Evolutionary conservation across 2,888 invertebrate species (phyloP).

Genomic region (Meloe dianella): DNA sequence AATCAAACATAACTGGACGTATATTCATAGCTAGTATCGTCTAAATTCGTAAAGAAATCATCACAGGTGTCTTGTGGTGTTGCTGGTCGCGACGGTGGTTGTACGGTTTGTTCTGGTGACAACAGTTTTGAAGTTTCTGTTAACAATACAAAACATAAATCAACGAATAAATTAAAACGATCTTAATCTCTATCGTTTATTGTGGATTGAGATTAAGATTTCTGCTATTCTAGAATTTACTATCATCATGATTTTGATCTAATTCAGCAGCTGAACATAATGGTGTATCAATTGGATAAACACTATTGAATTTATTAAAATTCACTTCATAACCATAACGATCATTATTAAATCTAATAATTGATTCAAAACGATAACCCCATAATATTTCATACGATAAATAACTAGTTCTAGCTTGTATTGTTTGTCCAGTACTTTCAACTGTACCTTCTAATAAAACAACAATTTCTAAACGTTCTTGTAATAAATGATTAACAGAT

Average conservation of each 20-base stretch:
- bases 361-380: slow-evolving; percentile 81
- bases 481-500: slow-evolving; percentile 82
- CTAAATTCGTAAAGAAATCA: background rate
- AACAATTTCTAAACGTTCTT: slow-evolving; percentile 81
- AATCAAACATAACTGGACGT: background rate
- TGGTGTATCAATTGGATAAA: slow-evolving; percentile 81
- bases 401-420: slow-evolving; percentile 80
- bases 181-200: too few relatives aligned
- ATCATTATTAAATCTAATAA: slow-evolving; percentile 73
- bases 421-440: slow-evolving; percentile 82
- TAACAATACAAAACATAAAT: background rate
- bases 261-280: slow-evolving; percentile 62
- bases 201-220: background rate
- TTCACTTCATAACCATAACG: slow-evolving; percentile 76
- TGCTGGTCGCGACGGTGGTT: background rate
- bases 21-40: background rate
- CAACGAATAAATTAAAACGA: background rate
- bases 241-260: background rate
- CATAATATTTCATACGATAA: slow-evolving; percentile 77
- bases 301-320: slow-evolving; percentile 82
- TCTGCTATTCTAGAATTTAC: background rate
- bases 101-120: background rate
- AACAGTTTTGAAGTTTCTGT: background rate
- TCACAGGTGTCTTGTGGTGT: background rate
- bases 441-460: slow-evolving; percentile 85